Conservation (phyloP, 2,113 vertebrate species). For the Silurus meridionalis region DNA sequence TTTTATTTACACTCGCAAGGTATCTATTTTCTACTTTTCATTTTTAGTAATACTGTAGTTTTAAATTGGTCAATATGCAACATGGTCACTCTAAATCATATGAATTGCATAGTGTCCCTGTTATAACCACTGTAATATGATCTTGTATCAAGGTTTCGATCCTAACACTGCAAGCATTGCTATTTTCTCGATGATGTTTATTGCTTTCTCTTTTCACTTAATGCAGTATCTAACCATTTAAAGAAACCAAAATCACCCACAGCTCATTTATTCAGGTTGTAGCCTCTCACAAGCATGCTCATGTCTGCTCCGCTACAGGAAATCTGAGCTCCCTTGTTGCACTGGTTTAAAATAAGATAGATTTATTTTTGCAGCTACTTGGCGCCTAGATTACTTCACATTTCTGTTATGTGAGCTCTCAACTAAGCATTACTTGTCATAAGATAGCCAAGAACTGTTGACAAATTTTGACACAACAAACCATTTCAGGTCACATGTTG, state of each 20-base stretch:
- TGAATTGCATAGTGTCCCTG: background rate
- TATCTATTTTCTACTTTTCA: background rate
- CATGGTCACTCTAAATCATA: background rate
- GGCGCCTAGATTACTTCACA: conserved; percentile 68
- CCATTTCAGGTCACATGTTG: background rate
- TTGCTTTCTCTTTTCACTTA: background rate
- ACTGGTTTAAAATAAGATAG: conserved; percentile 49
- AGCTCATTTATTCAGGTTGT: conserved; percentile 15
- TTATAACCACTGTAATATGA: background rate
- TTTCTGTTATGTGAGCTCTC: conserved; percentile 69
- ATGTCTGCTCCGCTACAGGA: conserved; percentile 19
- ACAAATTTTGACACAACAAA: conserved; percentile 37
- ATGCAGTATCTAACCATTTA: conserved; percentile 4
- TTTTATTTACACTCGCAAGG: background rate
- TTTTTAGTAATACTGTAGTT: background rate
- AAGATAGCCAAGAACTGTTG: conserved; percentile 59
- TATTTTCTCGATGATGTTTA: background rate
- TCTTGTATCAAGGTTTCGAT: background rate
- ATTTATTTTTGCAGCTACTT: conserved; percentile 45
- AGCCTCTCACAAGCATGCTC: background rate
- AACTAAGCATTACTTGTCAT: conserved; percentile 55
- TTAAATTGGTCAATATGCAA: background rate
- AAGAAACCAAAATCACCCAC: conserved; percentile 11
- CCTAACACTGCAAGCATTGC: background rate
- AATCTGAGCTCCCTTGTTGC: conserved; percentile 25